phyloP scores from a whole-genome alignment of 2,797 vertebrate species.

The Poecilia wingei region DNA sequence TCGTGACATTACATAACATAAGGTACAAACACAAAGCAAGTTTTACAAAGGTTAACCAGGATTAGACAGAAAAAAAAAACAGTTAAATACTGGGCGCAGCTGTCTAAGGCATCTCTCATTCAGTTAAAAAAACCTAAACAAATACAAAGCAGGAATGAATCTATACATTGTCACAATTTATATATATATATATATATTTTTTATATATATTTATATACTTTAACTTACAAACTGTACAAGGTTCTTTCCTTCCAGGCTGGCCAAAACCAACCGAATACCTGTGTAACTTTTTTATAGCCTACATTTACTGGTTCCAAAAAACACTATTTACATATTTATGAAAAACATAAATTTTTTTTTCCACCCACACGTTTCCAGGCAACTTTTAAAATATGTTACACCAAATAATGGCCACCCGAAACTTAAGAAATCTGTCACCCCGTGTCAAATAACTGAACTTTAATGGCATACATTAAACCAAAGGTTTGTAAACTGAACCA shows the following conservation, averaged over 20 bases:
- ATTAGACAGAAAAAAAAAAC: constrained; percentile 64
- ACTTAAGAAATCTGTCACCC: constrained; percentile 1
- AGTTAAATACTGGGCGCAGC: constrained; percentile 81
- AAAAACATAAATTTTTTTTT: constrained; percentile 73
- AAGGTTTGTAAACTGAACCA: constrained; percentile 10
- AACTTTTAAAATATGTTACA: constrained; percentile 26
- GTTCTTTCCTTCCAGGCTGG: constrained; percentile 64
- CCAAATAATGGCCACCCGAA: constrained; percentile 47
- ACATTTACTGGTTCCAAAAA: constrained; percentile 67
- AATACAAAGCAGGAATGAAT: constrained; percentile 82
- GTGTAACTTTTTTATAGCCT: constrained; percentile 71
- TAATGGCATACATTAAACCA: constrained; percentile 29
- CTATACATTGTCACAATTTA: constrained; percentile 75
- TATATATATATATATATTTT: constrained; percentile 1
- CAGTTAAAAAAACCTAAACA: constrained; percentile 74
- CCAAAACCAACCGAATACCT: constrained; percentile 57
- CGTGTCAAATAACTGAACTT: not conserved
- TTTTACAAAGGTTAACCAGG: constrained; percentile 76
- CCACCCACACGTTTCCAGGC: constrained; percentile 44
- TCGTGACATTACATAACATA: constrained; percentile 70
- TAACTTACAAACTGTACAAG: constrained; percentile 83
- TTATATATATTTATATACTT: constrained; percentile 63
- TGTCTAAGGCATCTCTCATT: constrained; percentile 84
- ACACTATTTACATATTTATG: constrained; percentile 69
- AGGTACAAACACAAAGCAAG: constrained; percentile 74